These are phyloP conservation scores for Scelioninae gen. 2 DNA, from an alignment of 2,888 invertebrate species.

Conservation along the genomic window DNA sequence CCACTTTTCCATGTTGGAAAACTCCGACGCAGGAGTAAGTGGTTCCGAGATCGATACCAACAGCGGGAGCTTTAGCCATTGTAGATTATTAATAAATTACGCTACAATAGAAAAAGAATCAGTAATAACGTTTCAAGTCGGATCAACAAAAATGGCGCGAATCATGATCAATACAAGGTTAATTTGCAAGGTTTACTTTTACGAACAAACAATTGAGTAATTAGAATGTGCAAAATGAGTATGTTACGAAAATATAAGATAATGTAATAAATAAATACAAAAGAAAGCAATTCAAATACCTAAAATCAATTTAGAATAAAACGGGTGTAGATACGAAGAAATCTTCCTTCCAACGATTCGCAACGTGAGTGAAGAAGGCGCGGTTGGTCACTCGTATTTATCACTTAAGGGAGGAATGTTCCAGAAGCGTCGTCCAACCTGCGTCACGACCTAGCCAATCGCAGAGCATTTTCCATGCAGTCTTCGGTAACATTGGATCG, in stretches of 20 bases:
- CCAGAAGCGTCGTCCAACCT: constrained; percentile 70
- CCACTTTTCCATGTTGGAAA: constrained; percentile 89
- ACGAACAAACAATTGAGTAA: background rate
- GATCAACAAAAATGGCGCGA: constrained; percentile 11
- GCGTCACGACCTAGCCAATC: constrained; percentile 35
- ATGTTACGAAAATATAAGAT: too few relatives aligned
- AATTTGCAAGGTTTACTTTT: background rate
- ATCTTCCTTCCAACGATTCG: constrained; percentile 72
- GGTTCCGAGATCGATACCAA: constrained; percentile 78
- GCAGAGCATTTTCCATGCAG: constrained; percentile 29
- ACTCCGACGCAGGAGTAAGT: constrained; percentile 82
- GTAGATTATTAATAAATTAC: constrained; percentile 71
- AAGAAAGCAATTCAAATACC: constrained; percentile 1
- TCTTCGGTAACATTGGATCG: constrained; percentile 53
- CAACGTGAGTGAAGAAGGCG: constrained; percentile 73
- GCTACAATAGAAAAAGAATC: constrained; percentile 63
- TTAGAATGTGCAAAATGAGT: too few relatives aligned
- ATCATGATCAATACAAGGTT: constrained; percentile 10
- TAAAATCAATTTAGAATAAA: too few relatives aligned
- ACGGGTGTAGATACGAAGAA: constrained; percentile 65
- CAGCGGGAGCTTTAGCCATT: constrained; percentile 76
- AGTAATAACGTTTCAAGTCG: constrained; percentile 33
- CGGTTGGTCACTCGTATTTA: constrained; percentile 66
- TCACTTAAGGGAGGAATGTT: constrained; percentile 64
- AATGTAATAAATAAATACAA: constrained; percentile 3